These are phyloP conservation scores for Pampusana beccarii DNA, from an alignment of 2,113 vertebrate species.

Conservation along the genomic window DNA sequence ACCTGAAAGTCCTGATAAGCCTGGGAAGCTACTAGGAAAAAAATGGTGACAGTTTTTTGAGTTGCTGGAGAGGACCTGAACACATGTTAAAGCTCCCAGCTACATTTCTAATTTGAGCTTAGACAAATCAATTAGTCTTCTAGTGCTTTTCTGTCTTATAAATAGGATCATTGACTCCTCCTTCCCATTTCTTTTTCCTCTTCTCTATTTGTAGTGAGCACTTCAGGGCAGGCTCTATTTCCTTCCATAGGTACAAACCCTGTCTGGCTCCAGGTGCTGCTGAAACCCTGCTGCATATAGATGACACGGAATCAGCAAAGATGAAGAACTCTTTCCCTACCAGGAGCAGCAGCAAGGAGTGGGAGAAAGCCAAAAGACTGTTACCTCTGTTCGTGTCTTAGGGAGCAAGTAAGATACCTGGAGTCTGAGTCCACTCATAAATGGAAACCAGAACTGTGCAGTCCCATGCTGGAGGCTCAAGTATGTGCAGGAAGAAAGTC, in stretches of 20 bases:
- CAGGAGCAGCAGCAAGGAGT: neutral
- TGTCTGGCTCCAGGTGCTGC: neutral
- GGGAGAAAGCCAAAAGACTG: neutral
- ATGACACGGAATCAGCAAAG: too few species aligned
- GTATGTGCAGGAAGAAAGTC: conserved; percentile 75
- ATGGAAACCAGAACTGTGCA: conserved; percentile 73
- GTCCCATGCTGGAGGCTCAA: conserved; percentile 60
- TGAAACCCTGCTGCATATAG: neutral
- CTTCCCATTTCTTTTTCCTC: neutral
- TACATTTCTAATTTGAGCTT: neutral
- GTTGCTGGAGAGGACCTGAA: neutral
- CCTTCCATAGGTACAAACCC: neutral
- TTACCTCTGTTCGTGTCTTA: neutral
- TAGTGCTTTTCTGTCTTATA: neutral
- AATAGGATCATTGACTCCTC: neutral
- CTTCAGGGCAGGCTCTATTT: neutral
- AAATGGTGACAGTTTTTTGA: neutral
- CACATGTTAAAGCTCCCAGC: neutral
- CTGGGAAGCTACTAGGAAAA: neutral
- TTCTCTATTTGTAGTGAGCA: neutral
- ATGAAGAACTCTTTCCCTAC: neutral
- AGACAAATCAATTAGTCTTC: neutral
- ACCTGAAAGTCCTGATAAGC: neutral
- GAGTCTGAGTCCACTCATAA: conserved; percentile 61
- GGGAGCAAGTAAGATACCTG: conserved; percentile 50